A percentile compares a stretch with the other conserved stretches of the same genome.
Evolutionary conservation across 2,797 vertebrate genomes (phyloP).

Genomic region (Salarias fasciatus): DNA sequence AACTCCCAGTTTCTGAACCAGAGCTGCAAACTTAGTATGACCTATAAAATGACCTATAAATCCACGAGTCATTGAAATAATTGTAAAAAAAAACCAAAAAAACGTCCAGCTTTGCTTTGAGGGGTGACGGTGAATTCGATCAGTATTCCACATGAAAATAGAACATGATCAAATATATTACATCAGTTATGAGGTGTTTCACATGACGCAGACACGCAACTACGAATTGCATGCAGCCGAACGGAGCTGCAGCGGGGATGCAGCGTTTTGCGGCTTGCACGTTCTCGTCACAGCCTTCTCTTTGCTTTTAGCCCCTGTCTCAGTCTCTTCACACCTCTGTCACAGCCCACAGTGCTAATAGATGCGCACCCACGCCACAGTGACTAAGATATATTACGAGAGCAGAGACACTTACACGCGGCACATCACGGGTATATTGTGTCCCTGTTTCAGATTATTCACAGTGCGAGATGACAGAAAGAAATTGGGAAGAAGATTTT

Average conservation of each 20-base stretch:
- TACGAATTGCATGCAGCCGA: not conserved
- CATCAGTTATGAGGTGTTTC: not conserved
- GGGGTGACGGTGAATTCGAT: no score
- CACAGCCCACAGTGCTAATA: conserved; percentile 71
- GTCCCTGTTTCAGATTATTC: conserved; percentile 67
- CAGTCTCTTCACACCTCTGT: conserved; percentile 69
- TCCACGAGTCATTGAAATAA: no score
- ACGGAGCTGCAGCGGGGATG: not conserved
- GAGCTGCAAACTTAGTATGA: no score
- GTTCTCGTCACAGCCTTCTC: conserved; percentile 40
- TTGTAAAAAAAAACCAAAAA: no score
- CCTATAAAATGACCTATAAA: no score
- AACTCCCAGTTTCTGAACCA: no score
- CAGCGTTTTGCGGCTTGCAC: conserved; percentile 1
- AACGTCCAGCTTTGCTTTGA: no score
- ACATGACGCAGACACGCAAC: not conserved
- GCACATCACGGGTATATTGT: conserved; percentile 74
- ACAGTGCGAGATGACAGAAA: conserved; percentile 42
- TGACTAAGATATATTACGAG: conserved; percentile 70
- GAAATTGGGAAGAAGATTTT: conserved; percentile 20
- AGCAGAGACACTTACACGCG: conserved; percentile 60
- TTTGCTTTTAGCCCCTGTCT: conserved; percentile 62
- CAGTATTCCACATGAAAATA: no score
- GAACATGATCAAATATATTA: no score
- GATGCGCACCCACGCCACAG: conserved; percentile 72